Evolutionary conservation across 2,113 vertebrate species (phyloP), one percentile per base, ranked within the genome.

Genomic region (Sylvia atricapilla): DNA sequence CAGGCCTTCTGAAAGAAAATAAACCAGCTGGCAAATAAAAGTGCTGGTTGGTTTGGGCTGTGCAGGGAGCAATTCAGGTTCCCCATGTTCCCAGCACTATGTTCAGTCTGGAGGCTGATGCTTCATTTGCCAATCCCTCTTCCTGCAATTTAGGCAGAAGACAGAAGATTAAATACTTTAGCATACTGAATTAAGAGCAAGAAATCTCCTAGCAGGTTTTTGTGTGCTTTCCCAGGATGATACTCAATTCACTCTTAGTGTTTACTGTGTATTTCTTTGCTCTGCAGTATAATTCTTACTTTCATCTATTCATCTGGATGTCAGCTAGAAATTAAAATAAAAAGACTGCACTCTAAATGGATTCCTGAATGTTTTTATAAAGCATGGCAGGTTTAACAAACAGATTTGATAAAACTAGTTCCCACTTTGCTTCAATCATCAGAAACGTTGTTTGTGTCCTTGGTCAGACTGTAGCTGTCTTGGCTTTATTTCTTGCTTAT

Each of bases 251-350:
- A 47, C 91, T 95, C n/a, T 30, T 44, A 60, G 39, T 43, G 69
- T 93, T 97, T 95, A 47, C 72, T 23, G 19, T 89, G 73, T 79
- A 50, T 82, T 89, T 94, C 70, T 90, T 89, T 75, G 59, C 79
- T 87, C 78, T 82, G 76, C 76, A 93, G 33, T 95, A 23, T 87
- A 85, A 74, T 89, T 96, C 83, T 94, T 93, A 37, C 85, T 90
- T 91, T 93, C 22, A n/a, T 92, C 87, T 97, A 74, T 97, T 97
- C 87, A 88, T 95, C 80, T 92, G 78, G 47, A 30, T 59, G 83
- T 64, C 85, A 88, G 66, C 69, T 94, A 95, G 87, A 97, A 95
- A 96, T 97, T 96, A 96, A 97, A 97, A 93, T 95, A 84, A 96
- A 97, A 87, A 93, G 76, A 43, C 93, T 94, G 37, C 85, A 41